Evolutionary conservation across 2,797 vertebrate genomes (phyloP).

Genomic region (Ataeniobius toweri): DNA sequence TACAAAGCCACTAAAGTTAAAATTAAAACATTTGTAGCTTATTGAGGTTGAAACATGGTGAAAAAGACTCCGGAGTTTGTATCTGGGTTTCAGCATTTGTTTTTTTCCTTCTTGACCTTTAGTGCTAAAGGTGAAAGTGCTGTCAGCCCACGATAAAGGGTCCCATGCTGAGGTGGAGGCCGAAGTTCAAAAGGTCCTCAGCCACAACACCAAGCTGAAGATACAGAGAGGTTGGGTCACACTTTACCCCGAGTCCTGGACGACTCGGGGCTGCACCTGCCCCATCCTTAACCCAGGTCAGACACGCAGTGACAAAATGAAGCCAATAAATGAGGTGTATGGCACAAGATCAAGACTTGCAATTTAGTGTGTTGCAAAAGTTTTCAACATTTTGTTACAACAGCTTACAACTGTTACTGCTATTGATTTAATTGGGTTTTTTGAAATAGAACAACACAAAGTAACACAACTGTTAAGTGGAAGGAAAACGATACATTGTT

Average conservation of each 20-base stretch:
- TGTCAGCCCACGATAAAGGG: constrained; percentile 97
- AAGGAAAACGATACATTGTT: neutral
- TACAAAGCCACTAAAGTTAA: neutral
- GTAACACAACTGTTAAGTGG: neutral
- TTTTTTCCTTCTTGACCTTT: constrained; percentile 9
- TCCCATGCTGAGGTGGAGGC: constrained; percentile 96
- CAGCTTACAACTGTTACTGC: neutral
- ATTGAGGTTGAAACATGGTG: neutral
- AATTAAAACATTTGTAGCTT: neutral
- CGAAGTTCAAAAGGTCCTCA: constrained; percentile 95
- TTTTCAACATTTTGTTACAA: neutral
- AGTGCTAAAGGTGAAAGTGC: constrained; percentile 94
- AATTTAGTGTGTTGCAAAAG: neutral
- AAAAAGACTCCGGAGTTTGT: neutral
- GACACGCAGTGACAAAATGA: constrained; percentile 19
- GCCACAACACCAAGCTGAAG: constrained; percentile 88
- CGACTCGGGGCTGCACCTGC: constrained; percentile 93
- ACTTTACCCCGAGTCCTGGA: constrained; percentile 97
- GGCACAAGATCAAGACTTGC: neutral
- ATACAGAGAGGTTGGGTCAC: constrained; percentile 85
- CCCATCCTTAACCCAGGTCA: constrained; percentile 96
- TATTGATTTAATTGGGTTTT: neutral
- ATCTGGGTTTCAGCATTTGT: neutral
- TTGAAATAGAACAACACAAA: neutral
- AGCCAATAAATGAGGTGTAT: neutral